Conservation (phyloP, 2,113 vertebrate genomes). For the Pituophis catenifer region DNA sequence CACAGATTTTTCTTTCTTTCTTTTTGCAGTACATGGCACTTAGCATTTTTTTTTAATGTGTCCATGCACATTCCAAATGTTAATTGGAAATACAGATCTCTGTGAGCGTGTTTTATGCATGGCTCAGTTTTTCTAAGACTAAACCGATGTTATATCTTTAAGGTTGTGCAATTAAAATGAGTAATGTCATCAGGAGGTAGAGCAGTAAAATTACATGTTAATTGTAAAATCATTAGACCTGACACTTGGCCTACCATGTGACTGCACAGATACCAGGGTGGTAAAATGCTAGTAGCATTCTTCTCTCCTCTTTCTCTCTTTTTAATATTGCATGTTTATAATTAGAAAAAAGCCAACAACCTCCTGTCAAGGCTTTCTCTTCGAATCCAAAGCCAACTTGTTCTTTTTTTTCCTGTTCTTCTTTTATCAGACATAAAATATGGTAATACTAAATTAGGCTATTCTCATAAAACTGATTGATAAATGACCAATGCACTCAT, state of each 20-base stretch:
- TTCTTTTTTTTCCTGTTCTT: conserved; percentile 9
- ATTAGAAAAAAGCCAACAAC: conserved; percentile 55
- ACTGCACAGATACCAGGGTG: conserved; percentile 53
- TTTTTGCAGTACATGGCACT: conserved; percentile 55
- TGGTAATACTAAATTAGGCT: conserved; percentile 39
- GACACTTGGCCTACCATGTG: conserved; percentile 62
- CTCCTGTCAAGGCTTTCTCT: conserved; percentile 60
- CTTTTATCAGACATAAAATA: conserved; percentile 36
- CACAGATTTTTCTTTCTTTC: conserved; percentile 30
- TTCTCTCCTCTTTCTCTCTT: conserved; percentile 11
- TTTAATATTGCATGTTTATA: conserved; percentile 60
- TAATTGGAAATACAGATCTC: conserved; percentile 65
- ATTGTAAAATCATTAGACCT: conserved; percentile 67
- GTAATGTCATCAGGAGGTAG: conserved; percentile 46
- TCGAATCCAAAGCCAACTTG: conserved; percentile 39
- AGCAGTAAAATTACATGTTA: conserved; percentile 62
- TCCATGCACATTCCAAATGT: conserved; percentile 59
- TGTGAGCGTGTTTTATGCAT: conserved; percentile 24
- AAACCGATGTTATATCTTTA: conserved; percentile 46
- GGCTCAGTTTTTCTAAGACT: conserved; percentile 45
- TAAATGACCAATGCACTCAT: neutral
- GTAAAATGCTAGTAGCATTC: conserved; percentile 59
- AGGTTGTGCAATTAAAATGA: conserved; percentile 48
- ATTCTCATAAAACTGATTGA: conserved; percentile 34
- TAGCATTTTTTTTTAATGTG: conserved; percentile 53